phyloP scores from a whole-genome alignment of 2,888 invertebrate genomes.

The Drosophila neonasuta region DNA sequence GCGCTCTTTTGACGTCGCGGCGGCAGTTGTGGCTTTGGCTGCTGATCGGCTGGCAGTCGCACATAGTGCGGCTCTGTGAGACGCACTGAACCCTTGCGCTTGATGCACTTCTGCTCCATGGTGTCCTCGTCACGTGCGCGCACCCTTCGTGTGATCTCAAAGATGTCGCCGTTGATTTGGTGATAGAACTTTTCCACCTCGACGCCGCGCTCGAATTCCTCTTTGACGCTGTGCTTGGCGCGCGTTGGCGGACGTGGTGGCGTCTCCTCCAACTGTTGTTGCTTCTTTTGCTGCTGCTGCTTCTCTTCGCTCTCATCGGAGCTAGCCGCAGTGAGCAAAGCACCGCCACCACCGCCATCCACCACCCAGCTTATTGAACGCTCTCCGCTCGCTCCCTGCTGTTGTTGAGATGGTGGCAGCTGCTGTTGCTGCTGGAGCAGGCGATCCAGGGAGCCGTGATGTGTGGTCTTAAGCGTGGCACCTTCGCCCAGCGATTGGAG shows the following conservation, averaged over 20 bases:
- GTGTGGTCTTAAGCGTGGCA: slow-evolving; percentile 77
- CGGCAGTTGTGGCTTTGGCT: slow-evolving; percentile 59
- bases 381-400: slow-evolving; percentile 63
- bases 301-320: slow-evolving; percentile 75
- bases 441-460: slow-evolving; percentile 81
- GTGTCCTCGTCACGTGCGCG: slow-evolving; percentile 81
- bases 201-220: slow-evolving; percentile 81
- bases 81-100: slow-evolving; percentile 78
- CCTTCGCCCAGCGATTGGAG: slow-evolving; percentile 79
- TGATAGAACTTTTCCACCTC: slow-evolving; percentile 82
- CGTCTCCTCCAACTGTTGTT: slow-evolving; percentile 44
- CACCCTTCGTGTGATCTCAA: slow-evolving; percentile 81
- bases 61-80: slow-evolving; percentile 66
- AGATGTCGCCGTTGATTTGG: slow-evolving; percentile 82
- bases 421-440: slow-evolving; percentile 78
- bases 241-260: slow-evolving; percentile 73
- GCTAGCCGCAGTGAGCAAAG: slow-evolving; percentile 65
- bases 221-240: slow-evolving; percentile 66
- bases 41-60: slow-evolving; percentile 60
- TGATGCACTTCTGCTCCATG: slow-evolving; percentile 80
- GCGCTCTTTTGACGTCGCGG: slow-evolving; percentile 65
- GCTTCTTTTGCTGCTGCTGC: slow-evolving; percentile 49
- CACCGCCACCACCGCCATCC: slow-evolving; percentile 71
- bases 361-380: slow-evolving; percentile 77
- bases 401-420: slow-evolving; percentile 46